phyloP scores from a whole-genome alignment of 2,888 invertebrate species.

The Malthinus flaveolus region DNA sequence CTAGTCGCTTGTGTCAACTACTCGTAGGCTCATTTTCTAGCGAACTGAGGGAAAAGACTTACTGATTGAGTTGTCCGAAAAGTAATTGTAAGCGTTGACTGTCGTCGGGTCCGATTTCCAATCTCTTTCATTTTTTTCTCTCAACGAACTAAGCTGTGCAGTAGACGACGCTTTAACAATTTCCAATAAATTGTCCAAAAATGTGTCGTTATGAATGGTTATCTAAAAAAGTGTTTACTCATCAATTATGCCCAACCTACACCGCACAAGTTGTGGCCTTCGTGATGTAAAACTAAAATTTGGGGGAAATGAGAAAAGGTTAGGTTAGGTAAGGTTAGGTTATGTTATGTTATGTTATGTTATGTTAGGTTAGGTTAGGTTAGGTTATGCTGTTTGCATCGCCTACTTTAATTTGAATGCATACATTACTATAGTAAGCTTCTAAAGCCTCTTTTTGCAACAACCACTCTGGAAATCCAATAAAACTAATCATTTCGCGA shows the following conservation, averaged over 20 bases:
- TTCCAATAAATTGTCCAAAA: slow-evolving; percentile 71
- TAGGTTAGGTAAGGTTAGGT: no score
- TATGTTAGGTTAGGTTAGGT: no score
- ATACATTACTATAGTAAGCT: slow-evolving; percentile 67
- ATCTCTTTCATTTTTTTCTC: slow-evolving; percentile 60
- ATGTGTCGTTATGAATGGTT: slow-evolving; percentile 60
- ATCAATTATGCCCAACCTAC: background rate
- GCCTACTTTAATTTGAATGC: slow-evolving; percentile 7
- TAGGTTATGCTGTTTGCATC: no score
- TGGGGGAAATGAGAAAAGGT: no score
- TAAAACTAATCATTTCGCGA: slow-evolving; percentile 71
- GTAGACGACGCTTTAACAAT: slow-evolving; percentile 62
- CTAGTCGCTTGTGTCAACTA: no score
- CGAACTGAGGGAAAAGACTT: slow-evolving; percentile 44
- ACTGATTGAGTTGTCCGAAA: slow-evolving; percentile 82
- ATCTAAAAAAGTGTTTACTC: slow-evolving; percentile 50
- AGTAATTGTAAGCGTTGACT: slow-evolving; percentile 81
- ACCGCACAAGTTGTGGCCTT: no score
- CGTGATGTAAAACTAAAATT: no score
- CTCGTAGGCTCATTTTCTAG: no score
- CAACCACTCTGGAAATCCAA: slow-evolving; percentile 81
- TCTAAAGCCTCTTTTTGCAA: slow-evolving; percentile 67
- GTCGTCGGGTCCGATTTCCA: slow-evolving; percentile 79
- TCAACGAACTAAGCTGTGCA: slow-evolving; percentile 60
- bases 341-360: no score